phyloP scores from a whole-genome alignment of 2,113 vertebrate genomes.

The Silurus glanis region DNA sequence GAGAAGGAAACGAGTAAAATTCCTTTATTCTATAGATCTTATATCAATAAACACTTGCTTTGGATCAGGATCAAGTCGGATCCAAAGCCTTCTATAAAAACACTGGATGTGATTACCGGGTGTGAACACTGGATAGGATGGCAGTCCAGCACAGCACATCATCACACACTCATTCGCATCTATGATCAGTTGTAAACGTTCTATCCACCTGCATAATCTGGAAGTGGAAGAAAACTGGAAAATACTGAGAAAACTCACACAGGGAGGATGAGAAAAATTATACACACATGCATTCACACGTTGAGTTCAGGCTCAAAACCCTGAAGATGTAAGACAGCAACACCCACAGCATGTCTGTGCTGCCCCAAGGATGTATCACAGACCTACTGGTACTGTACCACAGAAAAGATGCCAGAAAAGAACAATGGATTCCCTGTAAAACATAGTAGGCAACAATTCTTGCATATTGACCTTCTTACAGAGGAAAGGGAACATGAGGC shows the following conservation, averaged over 20 bases:
- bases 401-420: too few species aligned
- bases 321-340: too few species aligned
- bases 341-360: too few species aligned
- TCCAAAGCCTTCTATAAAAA: not conserved
- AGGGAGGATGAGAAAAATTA: not conserved
- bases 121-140: not conserved
- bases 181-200: not conserved
- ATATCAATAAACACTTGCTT: not conserved
- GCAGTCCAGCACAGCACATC: not conserved
- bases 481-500: too few species aligned
- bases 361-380: too few species aligned
- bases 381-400: too few species aligned
- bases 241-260: not conserved
- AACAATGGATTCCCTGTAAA: too few species aligned
- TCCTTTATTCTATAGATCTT: not conserved
- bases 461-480: too few species aligned
- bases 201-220: not conserved
- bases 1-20: not conserved
- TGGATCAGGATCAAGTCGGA: not conserved
- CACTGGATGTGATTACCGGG: not conserved
- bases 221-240: not conserved
- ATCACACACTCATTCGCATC: not conserved
- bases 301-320: not conserved
- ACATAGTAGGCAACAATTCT: too few species aligned
- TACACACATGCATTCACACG: too few species aligned